A percentile compares a stretch with the other conserved stretches of the same genome.
These are phyloP conservation scores for Drosophila basisetae DNA, from an alignment of 2,888 invertebrate species.

Conservation along the genomic window DNA sequence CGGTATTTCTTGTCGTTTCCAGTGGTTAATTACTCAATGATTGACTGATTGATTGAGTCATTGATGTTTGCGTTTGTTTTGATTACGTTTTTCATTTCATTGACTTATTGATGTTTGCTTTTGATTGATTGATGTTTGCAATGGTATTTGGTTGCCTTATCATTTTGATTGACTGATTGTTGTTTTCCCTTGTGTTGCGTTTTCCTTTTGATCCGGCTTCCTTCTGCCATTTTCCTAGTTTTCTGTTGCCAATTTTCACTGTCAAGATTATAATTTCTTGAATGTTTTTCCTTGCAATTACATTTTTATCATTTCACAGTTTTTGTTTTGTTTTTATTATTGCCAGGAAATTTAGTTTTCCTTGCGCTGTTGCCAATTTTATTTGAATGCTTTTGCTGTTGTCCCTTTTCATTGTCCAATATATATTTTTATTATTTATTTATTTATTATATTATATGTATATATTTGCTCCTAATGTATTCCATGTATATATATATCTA, in stretches of 20 bases:
- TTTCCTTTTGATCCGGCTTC: not conserved
- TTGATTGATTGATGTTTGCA: not conserved
- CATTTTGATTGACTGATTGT: not conserved
- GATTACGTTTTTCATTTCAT: not conserved
- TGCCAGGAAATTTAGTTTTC: not conserved
- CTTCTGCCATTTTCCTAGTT: not conserved
- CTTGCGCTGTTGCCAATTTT: constrained; percentile 9
- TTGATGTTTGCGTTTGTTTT: constrained; percentile 11
- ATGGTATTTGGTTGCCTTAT: not conserved
- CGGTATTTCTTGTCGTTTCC: constrained; percentile 73
- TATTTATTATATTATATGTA: not conserved
- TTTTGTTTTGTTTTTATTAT: not conserved
- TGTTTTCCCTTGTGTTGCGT: not conserved
- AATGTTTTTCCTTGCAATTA: not conserved
- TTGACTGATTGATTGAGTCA: constrained; percentile 21
- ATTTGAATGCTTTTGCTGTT: constrained; percentile 1
- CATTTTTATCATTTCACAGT: not conserved
- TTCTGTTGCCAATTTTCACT: constrained; percentile 14
- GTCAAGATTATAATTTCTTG: not conserved
- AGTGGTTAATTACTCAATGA: constrained; percentile 8
- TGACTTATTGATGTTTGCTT: not conserved
- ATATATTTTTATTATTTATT: not conserved
- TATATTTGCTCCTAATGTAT: not conserved
- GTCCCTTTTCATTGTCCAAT: not conserved
- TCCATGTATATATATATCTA: constrained; percentile 6